phyloP scores from a whole-genome alignment of 2,113 vertebrate genomes.

The Hypomesus transpacificus region DNA sequence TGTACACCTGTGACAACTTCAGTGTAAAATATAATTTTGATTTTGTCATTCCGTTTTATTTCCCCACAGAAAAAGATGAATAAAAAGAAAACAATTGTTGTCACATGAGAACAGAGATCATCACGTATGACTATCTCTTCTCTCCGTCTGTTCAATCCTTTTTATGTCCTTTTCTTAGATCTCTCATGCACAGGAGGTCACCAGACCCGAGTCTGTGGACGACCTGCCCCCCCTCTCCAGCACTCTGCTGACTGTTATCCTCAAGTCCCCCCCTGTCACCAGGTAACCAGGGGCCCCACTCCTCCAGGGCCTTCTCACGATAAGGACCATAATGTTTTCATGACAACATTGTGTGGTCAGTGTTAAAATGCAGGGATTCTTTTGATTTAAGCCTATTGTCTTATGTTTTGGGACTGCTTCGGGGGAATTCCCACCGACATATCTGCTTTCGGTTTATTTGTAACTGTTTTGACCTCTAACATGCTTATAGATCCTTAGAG shows the following conservation, averaged over 20 bases:
- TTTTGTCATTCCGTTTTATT: no score
- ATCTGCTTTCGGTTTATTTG: not conserved
- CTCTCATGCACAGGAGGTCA: slow-evolving; percentile 66
- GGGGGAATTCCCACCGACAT: no score
- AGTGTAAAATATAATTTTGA: no score
- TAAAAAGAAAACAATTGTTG: not conserved
- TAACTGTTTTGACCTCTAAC: not conserved
- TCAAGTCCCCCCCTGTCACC: slow-evolving; percentile 72
- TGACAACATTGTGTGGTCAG: no score
- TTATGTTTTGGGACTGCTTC: no score
- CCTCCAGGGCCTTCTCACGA: no score
- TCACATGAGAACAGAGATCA: not conserved
- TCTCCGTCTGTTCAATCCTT: not conserved
- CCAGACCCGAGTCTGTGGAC: slow-evolving; percentile 65
- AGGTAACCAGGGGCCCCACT: slow-evolving; percentile 68
- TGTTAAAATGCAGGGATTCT: no score
- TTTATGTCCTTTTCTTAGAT: slow-evolving; percentile 48
- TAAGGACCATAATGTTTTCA: no score
- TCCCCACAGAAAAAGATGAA: no score
- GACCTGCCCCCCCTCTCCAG: slow-evolving; percentile 85
- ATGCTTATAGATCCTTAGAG: no score
- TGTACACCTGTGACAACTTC: no score
- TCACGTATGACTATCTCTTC: not conserved
- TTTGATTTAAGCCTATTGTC: no score
- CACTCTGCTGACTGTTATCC: slow-evolving; percentile 72